These are phyloP conservation scores for Plutella xylostella DNA, from an alignment of 2,888 invertebrate species.

Conservation along the genomic window DNA sequence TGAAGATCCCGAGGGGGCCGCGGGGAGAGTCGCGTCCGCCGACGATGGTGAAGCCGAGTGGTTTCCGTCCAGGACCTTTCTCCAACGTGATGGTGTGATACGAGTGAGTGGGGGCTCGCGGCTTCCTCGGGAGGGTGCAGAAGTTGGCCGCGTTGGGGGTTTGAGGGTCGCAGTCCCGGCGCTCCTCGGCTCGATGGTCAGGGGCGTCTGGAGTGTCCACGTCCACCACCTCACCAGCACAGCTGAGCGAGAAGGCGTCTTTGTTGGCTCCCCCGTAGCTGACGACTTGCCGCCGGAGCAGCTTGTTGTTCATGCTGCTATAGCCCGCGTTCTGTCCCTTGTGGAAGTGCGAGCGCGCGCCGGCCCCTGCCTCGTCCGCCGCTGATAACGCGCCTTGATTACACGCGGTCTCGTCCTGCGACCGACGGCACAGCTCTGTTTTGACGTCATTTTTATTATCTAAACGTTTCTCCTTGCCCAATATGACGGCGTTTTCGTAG, in stretches of 20 bases:
- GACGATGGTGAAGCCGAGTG: slow-evolving; percentile 90
- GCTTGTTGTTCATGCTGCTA: slow-evolving; percentile 72
- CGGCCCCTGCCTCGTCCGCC: slow-evolving; percentile 45
- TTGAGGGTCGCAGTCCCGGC: slow-evolving; percentile 47
- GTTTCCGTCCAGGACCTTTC: slow-evolving; percentile 86
- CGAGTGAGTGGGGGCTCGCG: slow-evolving; percentile 75
- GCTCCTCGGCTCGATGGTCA: slow-evolving; percentile 39
- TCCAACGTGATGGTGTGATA: slow-evolving; percentile 81
- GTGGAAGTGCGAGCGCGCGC: slow-evolving; percentile 69
- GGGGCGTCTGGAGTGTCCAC: slow-evolving; percentile 48
- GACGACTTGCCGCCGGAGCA: slow-evolving; percentile 67
- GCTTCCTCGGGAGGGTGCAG: slow-evolving; percentile 79
- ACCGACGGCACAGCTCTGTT: slow-evolving; percentile 74
- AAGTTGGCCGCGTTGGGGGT: slow-evolving; percentile 71
- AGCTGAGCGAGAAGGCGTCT: slow-evolving; percentile 52
- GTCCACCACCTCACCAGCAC: slow-evolving; percentile 48
- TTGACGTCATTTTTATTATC: slow-evolving; percentile 71
- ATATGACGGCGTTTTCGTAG: slow-evolving; percentile 73
- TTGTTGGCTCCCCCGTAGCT: slow-evolving; percentile 65
- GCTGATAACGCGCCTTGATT: slow-evolving; percentile 60
- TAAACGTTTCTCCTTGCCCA: slow-evolving; percentile 59
- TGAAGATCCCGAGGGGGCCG: slow-evolving; percentile 87
- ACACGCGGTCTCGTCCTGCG: slow-evolving; percentile 66
- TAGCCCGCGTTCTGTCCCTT: slow-evolving; percentile 71
- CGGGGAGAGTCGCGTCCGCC: slow-evolving; percentile 88